Base-by-base conservation (phyloP, 2,797 vertebrate species). In the Pachyuromys duprasi region DNA sequence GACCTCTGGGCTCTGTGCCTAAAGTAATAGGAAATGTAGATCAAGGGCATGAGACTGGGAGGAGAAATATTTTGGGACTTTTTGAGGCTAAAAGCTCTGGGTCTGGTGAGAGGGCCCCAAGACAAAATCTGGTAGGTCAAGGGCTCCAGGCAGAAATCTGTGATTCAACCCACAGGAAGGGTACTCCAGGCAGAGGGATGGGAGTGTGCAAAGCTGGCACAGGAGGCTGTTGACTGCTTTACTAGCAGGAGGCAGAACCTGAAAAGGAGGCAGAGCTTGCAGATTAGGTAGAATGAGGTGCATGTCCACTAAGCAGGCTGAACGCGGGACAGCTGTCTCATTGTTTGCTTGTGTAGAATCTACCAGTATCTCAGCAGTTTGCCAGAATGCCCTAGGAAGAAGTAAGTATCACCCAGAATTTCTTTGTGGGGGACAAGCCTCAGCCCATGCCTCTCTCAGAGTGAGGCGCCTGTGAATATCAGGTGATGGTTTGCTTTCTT, bases 1-100 rank as follows among this genome's bases (percentile, higher is more conserved):
- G 79, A 62, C 65, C 91, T 96, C 96, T 93, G 89, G 96, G 95
- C 96, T 95, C 45, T 22, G 39, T 86, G 95, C 96, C 94, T 92
- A 95, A 63, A 90, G 86, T 89, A 93, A 95, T 26, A 96, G 95
- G 76, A 90, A 88, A 90, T 53, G 65, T 80, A 90, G 89, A 95
- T 90, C 39, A 80, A 95, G 89, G 96, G 70, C 82, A 89, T 63
- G 65, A 93, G 87, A 95, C 89, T 20, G 28, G 83, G 75, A 86
- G 60, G 39, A n/a, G 57, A 95, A 93, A 90, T 94, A 95, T 75
- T 84, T 93, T 45, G 65, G 92, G 86, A 76, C 17, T 94, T 36
- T 92, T 90, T 84, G 93, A 93, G 92, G 65, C 80, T 72, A 42
- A 89, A 78, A 1, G n/a, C 70, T 93, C 91, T 87, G 72, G 67